Evolutionary conservation across 1,140 invertebrate species (phyloP).

Genomic region (Adelges cooleyi): DNA sequence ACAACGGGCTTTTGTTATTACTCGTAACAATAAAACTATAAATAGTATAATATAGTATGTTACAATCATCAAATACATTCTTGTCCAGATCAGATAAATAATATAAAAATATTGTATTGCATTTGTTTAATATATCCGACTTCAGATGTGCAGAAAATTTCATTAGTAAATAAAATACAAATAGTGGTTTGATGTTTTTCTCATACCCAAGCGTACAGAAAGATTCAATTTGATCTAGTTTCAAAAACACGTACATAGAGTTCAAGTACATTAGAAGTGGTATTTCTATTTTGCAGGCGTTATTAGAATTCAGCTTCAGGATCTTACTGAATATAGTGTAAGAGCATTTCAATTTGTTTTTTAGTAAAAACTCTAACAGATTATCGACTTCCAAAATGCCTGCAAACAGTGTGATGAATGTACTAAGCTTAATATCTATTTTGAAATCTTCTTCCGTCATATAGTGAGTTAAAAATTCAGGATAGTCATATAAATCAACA

Average conservation of each 20-base stretch:
- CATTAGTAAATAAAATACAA: constrained; percentile 34
- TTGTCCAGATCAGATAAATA: constrained; percentile 32
- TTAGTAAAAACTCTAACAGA: constrained; percentile 32
- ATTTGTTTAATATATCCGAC: constrained; percentile 25
- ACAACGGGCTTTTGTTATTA: background rate
- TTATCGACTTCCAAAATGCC: constrained; percentile 32
- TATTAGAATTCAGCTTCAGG: constrained; percentile 27
- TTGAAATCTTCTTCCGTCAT: constrained; percentile 30
- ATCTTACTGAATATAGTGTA: constrained; percentile 33
- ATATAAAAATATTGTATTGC: constrained; percentile 33
- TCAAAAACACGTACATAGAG: constrained; percentile 35
- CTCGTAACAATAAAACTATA: background rate
- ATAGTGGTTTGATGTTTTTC: constrained; percentile 31
- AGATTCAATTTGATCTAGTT: constrained; percentile 35
- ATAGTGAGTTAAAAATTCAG: constrained; percentile 31
- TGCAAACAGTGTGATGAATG: constrained; percentile 32
- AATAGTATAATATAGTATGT: constrained; percentile 21
- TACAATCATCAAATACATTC: constrained; percentile 15
- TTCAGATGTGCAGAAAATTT: constrained; percentile 32
- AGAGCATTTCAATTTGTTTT: constrained; percentile 30
- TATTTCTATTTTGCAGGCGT: constrained; percentile 31
- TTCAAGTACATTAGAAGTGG: constrained; percentile 34
- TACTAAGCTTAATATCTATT: constrained; percentile 32
- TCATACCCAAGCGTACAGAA: constrained; percentile 32
- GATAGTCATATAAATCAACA: constrained; percentile 29